Evolutionary conservation across 2,113 vertebrate species (phyloP).

Genomic region (Thunnus thynnus): DNA sequence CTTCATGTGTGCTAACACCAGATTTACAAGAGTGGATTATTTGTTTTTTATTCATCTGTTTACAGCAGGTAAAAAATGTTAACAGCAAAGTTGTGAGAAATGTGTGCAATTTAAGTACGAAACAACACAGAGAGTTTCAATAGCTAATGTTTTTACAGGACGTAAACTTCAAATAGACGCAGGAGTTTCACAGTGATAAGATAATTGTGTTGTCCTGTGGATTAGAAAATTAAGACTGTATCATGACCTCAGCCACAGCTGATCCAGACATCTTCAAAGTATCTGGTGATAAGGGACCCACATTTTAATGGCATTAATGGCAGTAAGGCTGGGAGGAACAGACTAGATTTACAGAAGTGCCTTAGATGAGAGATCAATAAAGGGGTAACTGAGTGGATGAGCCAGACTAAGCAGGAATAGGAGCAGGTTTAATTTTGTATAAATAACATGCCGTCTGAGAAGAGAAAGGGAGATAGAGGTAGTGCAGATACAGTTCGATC

Average conservation of each 20-base stretch:
- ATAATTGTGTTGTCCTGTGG: slow-evolving; percentile 28
- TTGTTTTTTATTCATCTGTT: not conserved
- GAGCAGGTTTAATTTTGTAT: slow-evolving; percentile 83
- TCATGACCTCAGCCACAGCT: slow-evolving; percentile 6
- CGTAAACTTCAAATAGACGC: slow-evolving; percentile 16
- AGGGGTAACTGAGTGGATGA: slow-evolving; percentile 76
- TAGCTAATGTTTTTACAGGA: not conserved
- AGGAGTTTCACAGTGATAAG: slow-evolving; percentile 29
- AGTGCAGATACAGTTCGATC: slow-evolving; percentile 16
- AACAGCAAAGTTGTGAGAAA: not conserved
- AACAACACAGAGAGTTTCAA: slow-evolving; percentile 2
- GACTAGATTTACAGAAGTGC: slow-evolving; percentile 79
- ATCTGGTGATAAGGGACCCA: slow-evolving; percentile 68
- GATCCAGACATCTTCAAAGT: slow-evolving; percentile 49
- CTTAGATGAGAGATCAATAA: slow-evolving; percentile 82
- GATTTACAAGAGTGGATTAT: slow-evolving; percentile 1
- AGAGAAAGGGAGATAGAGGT: slow-evolving; percentile 29
- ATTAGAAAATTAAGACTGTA: slow-evolving; percentile 41
- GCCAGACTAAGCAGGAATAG: slow-evolving; percentile 79
- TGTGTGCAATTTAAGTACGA: not conserved
- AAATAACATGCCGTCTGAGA: slow-evolving; percentile 79
- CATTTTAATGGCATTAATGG: slow-evolving; percentile 68
- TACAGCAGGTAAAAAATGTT: not conserved
- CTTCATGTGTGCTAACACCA: slow-evolving; percentile 33
- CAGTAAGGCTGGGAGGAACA: slow-evolving; percentile 46